These are phyloP conservation scores for Tragelaphus imberbis DNA, from an alignment of 2,113 vertebrate genomes.

Conservation along the genomic window DNA sequence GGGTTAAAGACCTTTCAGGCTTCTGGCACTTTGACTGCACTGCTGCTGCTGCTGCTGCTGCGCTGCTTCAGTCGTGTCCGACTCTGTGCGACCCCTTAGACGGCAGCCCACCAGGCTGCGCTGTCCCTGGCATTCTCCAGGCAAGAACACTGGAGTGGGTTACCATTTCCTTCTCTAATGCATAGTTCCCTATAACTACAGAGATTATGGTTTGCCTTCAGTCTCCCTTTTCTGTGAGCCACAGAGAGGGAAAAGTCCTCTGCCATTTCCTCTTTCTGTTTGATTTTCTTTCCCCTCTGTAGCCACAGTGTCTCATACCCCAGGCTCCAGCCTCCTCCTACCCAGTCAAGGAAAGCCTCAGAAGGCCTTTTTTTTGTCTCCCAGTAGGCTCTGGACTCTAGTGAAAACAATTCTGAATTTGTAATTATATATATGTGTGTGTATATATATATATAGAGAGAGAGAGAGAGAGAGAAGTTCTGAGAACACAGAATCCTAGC, in stretches of 20 bases:
- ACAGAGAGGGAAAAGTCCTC: neutral
- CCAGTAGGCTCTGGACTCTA: neutral
- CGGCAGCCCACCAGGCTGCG: too few species aligned
- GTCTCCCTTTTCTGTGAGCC: constrained; percentile 28
- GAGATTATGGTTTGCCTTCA: neutral
- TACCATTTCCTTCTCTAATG: too few species aligned
- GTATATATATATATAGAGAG: neutral
- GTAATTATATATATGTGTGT: neutral
- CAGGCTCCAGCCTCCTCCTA: neutral
- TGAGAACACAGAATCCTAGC: neutral
- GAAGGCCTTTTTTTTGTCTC: neutral
- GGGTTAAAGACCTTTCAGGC: neutral
- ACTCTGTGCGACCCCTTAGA: too few species aligned
- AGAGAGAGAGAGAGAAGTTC: neutral
- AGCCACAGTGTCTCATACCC: neutral
- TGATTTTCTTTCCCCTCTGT: neutral
- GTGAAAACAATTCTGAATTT: neutral
- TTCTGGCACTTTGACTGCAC: neutral
- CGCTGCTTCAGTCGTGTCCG: too few species aligned
- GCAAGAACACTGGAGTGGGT: too few species aligned
- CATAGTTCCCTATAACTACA: neutral
- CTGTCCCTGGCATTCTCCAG: too few species aligned
- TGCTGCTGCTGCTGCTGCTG: neutral
- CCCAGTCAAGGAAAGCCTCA: neutral
- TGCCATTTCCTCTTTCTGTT: neutral